These are phyloP conservation scores for Rachycentron canadum DNA, from an alignment of 2,797 vertebrate genomes.

Conservation along the genomic window DNA sequence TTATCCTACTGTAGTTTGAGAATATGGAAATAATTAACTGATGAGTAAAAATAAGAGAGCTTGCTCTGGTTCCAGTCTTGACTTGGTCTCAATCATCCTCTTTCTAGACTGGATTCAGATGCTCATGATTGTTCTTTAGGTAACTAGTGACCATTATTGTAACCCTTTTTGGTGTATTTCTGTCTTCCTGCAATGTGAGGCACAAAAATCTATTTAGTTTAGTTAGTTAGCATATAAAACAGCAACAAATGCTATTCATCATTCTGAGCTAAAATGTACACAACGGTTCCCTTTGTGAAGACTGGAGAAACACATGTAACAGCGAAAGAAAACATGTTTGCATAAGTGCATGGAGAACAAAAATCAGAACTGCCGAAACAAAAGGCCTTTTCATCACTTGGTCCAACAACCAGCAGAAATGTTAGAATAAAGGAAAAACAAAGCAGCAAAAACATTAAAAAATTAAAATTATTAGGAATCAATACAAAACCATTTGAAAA, in stretches of 20 bases:
- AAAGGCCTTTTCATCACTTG: slow-evolving; percentile 25
- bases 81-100: neutral
- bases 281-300: slow-evolving; percentile 38
- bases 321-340: neutral
- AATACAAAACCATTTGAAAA: slow-evolving; percentile 6
- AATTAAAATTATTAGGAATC: neutral
- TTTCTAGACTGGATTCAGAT: neutral
- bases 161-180: slow-evolving; percentile 4
- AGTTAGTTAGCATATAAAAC: slow-evolving; percentile 13
- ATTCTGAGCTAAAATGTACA: slow-evolving; percentile 19
- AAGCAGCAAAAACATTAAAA: neutral
- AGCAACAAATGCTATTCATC: slow-evolving; percentile 14
- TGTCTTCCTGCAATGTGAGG: slow-evolving; percentile 1
- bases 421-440: neutral
- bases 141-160: neutral
- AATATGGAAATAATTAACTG: neutral
- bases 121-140: neutral
- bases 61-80: slow-evolving; percentile 6
- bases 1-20: neutral
- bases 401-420: slow-evolving; percentile 31
- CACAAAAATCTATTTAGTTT: slow-evolving; percentile 1
- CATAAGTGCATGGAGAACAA: slow-evolving; percentile 6
- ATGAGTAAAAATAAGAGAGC: slow-evolving; percentile 17
- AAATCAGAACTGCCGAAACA: slow-evolving; percentile 5
- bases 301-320: neutral